phyloP scores from a whole-genome alignment of 1,140 invertebrate genomes.

The Cardiocondyla obscurior region DNA sequence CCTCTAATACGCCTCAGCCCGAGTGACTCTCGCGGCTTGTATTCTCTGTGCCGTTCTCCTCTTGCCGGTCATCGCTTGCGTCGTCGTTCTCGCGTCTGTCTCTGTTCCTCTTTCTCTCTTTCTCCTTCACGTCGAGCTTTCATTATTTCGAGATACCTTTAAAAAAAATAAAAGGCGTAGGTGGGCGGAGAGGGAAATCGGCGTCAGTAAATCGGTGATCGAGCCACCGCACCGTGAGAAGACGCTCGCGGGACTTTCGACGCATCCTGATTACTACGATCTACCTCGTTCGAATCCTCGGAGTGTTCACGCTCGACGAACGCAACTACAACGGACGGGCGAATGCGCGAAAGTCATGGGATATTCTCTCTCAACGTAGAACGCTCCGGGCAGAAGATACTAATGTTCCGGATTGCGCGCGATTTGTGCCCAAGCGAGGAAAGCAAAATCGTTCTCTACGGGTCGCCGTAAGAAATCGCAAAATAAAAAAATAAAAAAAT shows the following conservation, averaged over 20 bases:
- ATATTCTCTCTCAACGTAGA: background rate
- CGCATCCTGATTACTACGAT: slow-evolving; percentile 49
- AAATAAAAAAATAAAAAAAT: too few species aligned
- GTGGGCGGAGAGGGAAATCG: slow-evolving; percentile 37
- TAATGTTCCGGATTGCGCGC: slow-evolving; percentile 36
- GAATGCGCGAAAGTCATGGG: slow-evolving; percentile 40
- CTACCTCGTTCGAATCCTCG: background rate
- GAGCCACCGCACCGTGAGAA: slow-evolving; percentile 65
- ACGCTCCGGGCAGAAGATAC: slow-evolving; percentile 14
- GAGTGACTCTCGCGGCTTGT: slow-evolving; percentile 47
- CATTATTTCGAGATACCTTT: background rate
- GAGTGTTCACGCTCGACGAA: slow-evolving; percentile 28
- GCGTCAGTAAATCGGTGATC: slow-evolving; percentile 40
- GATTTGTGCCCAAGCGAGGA: background rate
- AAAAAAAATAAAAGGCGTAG: background rate
- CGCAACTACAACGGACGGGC: background rate
- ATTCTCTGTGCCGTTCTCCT: slow-evolving; percentile 2
- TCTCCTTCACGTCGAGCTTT: background rate
- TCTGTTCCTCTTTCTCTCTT: background rate
- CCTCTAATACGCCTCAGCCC: slow-evolving; percentile 40
- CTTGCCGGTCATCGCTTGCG: background rate
- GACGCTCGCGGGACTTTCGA: slow-evolving; percentile 45
- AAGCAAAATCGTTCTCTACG: slow-evolving; percentile 26
- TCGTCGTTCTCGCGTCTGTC: slow-evolving; percentile 1
- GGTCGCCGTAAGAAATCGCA: background rate